Conservation (phyloP, 2,888 invertebrate genomes). For the Mycalesis mineus region DNA sequence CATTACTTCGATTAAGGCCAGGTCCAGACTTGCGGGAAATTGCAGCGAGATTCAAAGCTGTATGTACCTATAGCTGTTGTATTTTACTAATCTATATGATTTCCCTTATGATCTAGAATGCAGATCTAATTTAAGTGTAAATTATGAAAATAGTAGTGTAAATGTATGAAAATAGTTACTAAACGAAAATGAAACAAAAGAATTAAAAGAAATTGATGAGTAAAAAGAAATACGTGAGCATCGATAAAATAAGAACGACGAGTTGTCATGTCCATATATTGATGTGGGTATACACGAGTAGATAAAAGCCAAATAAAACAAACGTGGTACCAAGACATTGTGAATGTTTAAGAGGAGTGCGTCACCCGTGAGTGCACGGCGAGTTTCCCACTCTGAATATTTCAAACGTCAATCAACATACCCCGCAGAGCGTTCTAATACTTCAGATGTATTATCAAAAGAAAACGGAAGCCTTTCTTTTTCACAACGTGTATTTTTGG, state of each 20-base stretch:
- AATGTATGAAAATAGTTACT: no score
- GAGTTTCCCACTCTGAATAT: constrained; percentile 29
- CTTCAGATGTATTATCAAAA: constrained; percentile 17
- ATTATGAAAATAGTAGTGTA: no score
- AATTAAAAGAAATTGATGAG: no score
- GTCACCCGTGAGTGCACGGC: constrained; percentile 17
- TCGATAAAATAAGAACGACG: not conserved
- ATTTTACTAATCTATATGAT: no score
- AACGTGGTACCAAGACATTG: constrained; percentile 15
- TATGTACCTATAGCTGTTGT: no score
- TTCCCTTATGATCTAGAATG: no score
- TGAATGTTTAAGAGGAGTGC: constrained; percentile 19
- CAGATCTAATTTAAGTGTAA: no score
- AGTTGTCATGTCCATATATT: not conserved
- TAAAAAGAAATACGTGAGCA: not conserved
- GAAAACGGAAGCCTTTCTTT: constrained; percentile 19
- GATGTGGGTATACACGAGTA: not conserved
- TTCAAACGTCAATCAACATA: constrained; percentile 32
- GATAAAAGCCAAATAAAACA: constrained; percentile 4
- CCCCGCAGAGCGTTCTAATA: constrained; percentile 21
- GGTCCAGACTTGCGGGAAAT: not conserved
- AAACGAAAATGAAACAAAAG: no score
- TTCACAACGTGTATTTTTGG: constrained; percentile 23
- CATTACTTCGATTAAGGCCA: constrained; percentile 1
- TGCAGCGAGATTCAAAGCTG: not conserved